phyloP scores from a whole-genome alignment of 2,888 invertebrate species.

The Hylaea fasciaria region DNA sequence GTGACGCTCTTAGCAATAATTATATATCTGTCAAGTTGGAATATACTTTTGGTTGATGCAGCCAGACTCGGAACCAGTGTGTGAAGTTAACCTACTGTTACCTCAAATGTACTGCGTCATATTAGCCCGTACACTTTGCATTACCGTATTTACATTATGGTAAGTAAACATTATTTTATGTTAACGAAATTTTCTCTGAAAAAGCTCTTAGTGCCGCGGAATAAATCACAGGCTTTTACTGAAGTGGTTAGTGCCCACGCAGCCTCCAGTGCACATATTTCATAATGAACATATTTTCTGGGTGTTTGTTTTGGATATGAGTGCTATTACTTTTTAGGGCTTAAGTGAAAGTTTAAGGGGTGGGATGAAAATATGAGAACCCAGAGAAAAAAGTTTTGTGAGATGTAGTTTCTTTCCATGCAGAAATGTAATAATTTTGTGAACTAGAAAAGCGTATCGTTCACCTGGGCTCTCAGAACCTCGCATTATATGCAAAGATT shows the following conservation, averaged over 20 bases:
- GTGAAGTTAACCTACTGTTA: constrained; percentile 5
- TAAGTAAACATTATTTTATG: constrained; percentile 35
- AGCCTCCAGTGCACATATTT: constrained; percentile 54
- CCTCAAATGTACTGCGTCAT: constrained; percentile 2
- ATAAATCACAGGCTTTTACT: constrained; percentile 61
- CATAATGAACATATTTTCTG: constrained; percentile 54
- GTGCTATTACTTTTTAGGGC: constrained; percentile 13
- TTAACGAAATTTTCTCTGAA: constrained; percentile 27
- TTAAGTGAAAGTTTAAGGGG: constrained; percentile 3
- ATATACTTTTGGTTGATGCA: too few relatives aligned
- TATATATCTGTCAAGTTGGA: too few relatives aligned
- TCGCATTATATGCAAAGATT: too few relatives aligned
- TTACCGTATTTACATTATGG: constrained; percentile 39
- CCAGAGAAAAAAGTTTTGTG: too few relatives aligned
- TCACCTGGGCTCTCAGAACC: too few relatives aligned
- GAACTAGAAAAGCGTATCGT: too few relatives aligned
- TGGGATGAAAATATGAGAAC: background rate
- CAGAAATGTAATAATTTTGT: too few relatives aligned
- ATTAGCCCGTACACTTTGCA: constrained; percentile 27
- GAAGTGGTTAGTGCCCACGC: constrained; percentile 46
- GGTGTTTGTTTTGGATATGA: constrained; percentile 32
- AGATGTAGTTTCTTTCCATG: too few relatives aligned
- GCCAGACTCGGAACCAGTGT: background rate
- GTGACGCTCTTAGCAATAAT: too few relatives aligned
- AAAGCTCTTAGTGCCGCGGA: constrained; percentile 48